Base-by-base conservation (phyloP, 2,888 invertebrate species). In the Epistrophella euchroma region DNA sequence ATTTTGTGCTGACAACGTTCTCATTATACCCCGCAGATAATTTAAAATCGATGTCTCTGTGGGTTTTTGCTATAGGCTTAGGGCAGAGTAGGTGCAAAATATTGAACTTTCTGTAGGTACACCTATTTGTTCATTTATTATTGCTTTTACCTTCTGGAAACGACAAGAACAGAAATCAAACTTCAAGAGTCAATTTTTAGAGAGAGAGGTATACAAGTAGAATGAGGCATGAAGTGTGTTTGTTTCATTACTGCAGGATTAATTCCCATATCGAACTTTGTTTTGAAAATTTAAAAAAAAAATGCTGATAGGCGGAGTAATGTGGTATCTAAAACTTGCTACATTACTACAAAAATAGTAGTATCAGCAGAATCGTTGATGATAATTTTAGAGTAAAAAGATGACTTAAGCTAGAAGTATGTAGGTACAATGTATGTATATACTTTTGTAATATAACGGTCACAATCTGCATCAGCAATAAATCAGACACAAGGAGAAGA, bases 11-110 rank as follows among this genome's bases (percentile, higher is more conserved):
- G 17, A 68, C 68, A 40, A 75, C 79, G 37, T 47, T 71, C 58
- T 79, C 75, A 84, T 84, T 84, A 84, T 75, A 66, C 43, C 56
- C 71, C 71, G 45, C 84, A 75, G 79, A 79, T 84, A 84, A 84
- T 84, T 84, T 68, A 84, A 79, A 84, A 84, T 84, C 84, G 75
- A 75, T 84, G 79, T 64, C 43, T 35, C 58, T 71, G 74, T 56
- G 56, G 78, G 74, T 64, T 47, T 43, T 66, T 1, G 22, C 3
- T 1, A 7, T 19, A 4, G 17, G 58, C 15, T 9, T 22, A 19
- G 7, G 7, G 7, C 13, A 5, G 11, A 28, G 35, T 11, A 5
- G n/a, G 19, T 32, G 28, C 56, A 52, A 32, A 17, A 17, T 37
- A 47, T 47, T 47, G 17, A 55, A 28, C 19, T 11, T 19, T 19